Evolutionary conservation across 2,113 vertebrate genomes (phyloP).

Genomic region (Urocynchramus pylzowi): DNA sequence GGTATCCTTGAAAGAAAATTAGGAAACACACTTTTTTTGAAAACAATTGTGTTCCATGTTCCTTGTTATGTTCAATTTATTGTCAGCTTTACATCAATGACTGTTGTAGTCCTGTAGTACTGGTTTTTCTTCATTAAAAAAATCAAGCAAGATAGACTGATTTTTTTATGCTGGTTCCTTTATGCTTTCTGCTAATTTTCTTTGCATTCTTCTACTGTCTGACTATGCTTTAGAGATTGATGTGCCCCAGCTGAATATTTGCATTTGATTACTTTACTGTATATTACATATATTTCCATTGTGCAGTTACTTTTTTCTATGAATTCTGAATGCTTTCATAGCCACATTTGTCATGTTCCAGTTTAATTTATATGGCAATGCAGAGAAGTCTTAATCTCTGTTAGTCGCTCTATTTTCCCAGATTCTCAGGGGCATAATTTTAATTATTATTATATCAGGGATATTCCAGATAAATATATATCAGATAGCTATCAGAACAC

Average conservation of each 20-base stretch:
- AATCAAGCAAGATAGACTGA: not conserved
- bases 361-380: not conserved
- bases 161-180: not conserved
- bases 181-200: not conserved
- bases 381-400: not conserved
- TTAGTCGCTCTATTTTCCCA: not conserved
- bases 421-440: rapidly evolving
- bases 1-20: not conserved
- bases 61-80: not conserved
- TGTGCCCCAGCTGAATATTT: not conserved
- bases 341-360: not conserved
- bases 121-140: not conserved
- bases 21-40: not conserved
- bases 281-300: not conserved
- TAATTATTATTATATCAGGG: not conserved
- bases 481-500: not conserved
- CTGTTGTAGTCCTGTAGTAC: not conserved
- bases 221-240: not conserved
- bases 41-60: not conserved
- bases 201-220: not conserved
- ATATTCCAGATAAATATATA: not conserved
- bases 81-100: not conserved
- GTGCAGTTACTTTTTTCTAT: not conserved
- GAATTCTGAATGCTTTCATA: not conserved
- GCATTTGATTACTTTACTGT: not conserved